A percentile compares a stretch with the other conserved stretches of the same genome.
These are phyloP conservation scores for Anastrepha ludens DNA, from an alignment of 1,140 invertebrate genomes.

Conservation along the genomic window DNA sequence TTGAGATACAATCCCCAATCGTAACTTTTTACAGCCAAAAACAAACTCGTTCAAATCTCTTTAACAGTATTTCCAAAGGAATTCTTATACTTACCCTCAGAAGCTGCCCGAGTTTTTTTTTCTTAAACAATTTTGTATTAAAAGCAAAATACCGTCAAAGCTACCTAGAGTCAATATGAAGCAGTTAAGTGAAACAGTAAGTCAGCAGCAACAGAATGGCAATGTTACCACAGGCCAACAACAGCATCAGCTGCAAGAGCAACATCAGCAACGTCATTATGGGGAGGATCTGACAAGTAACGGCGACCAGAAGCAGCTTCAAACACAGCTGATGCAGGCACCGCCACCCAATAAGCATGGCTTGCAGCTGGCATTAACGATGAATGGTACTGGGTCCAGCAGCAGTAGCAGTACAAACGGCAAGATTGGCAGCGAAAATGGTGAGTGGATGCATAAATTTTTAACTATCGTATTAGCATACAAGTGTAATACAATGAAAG, in stretches of 20 bases:
- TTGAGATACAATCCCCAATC: too few species aligned
- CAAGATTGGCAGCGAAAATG: constrained; percentile 40
- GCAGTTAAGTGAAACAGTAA: constrained; percentile 44
- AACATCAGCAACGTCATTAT: constrained; percentile 30
- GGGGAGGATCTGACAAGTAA: constrained; percentile 11
- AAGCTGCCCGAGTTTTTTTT: background rate
- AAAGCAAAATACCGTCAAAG: background rate
- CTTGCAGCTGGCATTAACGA: constrained; percentile 31
- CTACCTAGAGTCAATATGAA: constrained; percentile 11
- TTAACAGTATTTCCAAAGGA: constrained; percentile 2
- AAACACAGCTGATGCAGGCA: constrained; percentile 29
- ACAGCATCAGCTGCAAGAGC: constrained; percentile 27
- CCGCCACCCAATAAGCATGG: constrained; percentile 33
- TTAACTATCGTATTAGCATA: background rate
- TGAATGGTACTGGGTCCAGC: background rate
- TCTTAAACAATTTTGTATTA: background rate
- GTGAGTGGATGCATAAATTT: background rate
- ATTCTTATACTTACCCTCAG: background rate
- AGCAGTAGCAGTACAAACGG: background rate
- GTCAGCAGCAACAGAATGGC: constrained; percentile 14
- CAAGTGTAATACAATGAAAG: too few species aligned
- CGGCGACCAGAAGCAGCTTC: constrained; percentile 45
- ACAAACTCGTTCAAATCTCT: background rate
- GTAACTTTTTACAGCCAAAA: background rate
- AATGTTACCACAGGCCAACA: background rate